Base-by-base conservation (phyloP, 2,113 vertebrate species). In the Corythornis cristatus region DNA sequence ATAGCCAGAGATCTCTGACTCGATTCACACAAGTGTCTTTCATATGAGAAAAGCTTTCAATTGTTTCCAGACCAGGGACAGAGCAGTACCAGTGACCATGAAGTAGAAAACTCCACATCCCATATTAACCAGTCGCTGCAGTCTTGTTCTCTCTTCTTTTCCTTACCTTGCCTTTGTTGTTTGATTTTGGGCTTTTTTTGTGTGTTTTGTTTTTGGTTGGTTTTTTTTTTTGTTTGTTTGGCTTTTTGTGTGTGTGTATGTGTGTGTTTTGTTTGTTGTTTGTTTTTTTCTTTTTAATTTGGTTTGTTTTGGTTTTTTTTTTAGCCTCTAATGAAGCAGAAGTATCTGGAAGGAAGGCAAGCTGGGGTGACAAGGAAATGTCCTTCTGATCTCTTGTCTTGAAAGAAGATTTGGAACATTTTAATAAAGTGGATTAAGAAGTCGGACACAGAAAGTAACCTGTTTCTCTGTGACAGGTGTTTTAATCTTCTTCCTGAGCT, bases 351-450 rank as follows among this genome's bases (percentile, higher is more conserved):
- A 96, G 86, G 89, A 90, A 93, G 83, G 81, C 83, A 90, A 90
- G 92, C 94, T 89, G 82, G 78, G 91, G 88, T 96, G 91, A 95
- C 90, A 88, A 48, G 81, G 81, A 96, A 96, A 93, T 53, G 91
- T 96, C 94, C 93, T 94, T 97, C 95, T 97, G 96, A 97, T 96
- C 94, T 97, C 83, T 91, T 35, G 88, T 93, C 93, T 95, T 90
- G 71, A 96, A 95, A 90, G 77, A 97, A 96, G 96, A 94, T 96
- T 95, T 91, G 91, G 96, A 97, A 96, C 96, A 96, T 97, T 97
- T 96, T 97, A 97, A 96, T 97, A 97, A 97, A 96, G 95, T 96
- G 95, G 94, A 97, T 97, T 97, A 97, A 97, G 94, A 96, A 93
- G 90, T 85, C 8, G 88, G 93, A 93, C 96, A 97, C 94, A 97